phyloP scores from a whole-genome alignment of 2,888 invertebrate species.

The Oscheius sp. region DNA sequence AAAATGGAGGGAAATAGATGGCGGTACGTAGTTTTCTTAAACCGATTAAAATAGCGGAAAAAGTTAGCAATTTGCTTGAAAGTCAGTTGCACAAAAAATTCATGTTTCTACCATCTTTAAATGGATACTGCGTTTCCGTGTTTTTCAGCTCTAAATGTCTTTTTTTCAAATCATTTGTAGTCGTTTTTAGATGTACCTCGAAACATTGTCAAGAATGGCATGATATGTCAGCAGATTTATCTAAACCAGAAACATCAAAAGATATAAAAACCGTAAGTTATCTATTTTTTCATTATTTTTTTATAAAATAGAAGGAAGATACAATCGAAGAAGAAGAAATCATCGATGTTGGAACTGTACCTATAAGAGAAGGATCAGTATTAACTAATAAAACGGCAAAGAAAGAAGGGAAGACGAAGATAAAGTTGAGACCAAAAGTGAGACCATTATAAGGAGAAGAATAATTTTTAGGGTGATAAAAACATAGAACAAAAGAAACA shows the following conservation, averaged over 20 bases:
- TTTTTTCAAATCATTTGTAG: too few relatives aligned
- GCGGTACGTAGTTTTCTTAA: too few relatives aligned
- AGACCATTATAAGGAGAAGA: conserved; percentile 7
- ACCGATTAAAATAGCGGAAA: too few relatives aligned
- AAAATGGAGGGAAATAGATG: conserved; percentile 36
- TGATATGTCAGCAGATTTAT: conserved; percentile 16
- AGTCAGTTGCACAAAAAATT: too few relatives aligned
- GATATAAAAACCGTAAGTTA: background rate
- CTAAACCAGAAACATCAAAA: background rate
- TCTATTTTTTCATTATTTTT: too few relatives aligned
- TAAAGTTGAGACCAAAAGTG: background rate
- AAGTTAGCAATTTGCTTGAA: too few relatives aligned
- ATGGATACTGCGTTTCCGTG: too few relatives aligned
- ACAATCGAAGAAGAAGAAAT: too few relatives aligned
- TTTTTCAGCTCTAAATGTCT: too few relatives aligned
- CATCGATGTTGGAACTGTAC: background rate
- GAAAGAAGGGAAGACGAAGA: conserved; percentile 11
- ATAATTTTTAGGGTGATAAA: background rate
- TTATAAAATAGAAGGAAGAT: too few relatives aligned
- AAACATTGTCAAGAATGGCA: conserved; percentile 33
- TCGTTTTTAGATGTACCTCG: conserved; percentile 32
- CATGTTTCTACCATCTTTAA: too few relatives aligned
- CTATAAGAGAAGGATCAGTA: background rate
- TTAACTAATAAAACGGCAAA: background rate
- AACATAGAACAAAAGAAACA: background rate